Percentiles rank a stretch among this genome's conserved stretches.
Conservation (phyloP, 2,888 invertebrate genomes). For the Drosophila nr. medialis region DNA sequence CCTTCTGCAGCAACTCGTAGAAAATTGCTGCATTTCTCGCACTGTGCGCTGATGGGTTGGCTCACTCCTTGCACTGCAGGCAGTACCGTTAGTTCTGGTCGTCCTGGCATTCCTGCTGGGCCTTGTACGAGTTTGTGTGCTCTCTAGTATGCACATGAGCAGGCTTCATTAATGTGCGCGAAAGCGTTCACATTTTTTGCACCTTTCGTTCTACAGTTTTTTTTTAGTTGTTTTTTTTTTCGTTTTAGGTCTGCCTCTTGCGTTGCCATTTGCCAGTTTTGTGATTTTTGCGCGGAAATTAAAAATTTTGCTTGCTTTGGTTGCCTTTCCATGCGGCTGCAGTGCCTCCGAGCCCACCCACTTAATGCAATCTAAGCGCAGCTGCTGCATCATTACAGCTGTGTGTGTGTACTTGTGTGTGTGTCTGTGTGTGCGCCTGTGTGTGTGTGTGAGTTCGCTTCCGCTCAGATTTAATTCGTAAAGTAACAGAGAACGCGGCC, state of each 20-base stretch:
- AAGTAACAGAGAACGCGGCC: constrained; percentile 62
- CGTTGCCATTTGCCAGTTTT: constrained; percentile 67
- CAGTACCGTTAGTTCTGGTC: background rate
- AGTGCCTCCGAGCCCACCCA: constrained; percentile 64
- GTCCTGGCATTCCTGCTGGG: constrained; percentile 11
- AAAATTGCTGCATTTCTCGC: constrained; percentile 7
- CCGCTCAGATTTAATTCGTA: constrained; percentile 81
- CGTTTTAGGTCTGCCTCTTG: constrained; percentile 39
- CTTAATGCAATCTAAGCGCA: constrained; percentile 82
- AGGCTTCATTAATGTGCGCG: constrained; percentile 68
- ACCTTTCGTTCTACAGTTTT: constrained; percentile 43
- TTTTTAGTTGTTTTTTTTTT: constrained; percentile 26
- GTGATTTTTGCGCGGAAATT: constrained; percentile 76
- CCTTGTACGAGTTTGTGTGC: constrained; percentile 19
- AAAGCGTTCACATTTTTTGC: constrained; percentile 66
- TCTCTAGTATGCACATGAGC: constrained; percentile 46
- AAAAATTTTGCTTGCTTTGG: constrained; percentile 66
- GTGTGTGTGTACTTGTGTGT: constrained; percentile 21
- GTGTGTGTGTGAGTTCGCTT: constrained; percentile 54
- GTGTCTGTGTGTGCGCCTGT: constrained; percentile 22
- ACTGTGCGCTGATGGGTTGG: constrained; percentile 16
- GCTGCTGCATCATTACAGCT: constrained; percentile 80
- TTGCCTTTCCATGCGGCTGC: constrained; percentile 40
- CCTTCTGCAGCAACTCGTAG: background rate
- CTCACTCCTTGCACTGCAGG: background rate